Evolutionary conservation across 2,888 invertebrate genomes (phyloP).

Genomic region (Drosophila borborema): DNA sequence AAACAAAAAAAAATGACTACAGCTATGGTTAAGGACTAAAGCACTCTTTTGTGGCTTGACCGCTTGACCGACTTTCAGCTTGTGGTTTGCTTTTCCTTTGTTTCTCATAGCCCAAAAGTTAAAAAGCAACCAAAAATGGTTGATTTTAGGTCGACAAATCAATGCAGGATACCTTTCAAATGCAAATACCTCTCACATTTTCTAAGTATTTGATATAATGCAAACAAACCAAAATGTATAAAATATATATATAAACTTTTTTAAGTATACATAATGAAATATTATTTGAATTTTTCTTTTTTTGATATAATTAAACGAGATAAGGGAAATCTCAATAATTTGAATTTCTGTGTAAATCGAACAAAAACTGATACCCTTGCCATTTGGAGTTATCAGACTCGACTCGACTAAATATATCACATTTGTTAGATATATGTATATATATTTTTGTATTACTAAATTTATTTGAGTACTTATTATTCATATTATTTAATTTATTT

Average conservation of each 20-base stretch:
- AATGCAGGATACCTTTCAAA: neutral
- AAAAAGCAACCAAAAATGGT: neutral
- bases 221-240: neutral
- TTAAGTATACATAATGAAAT: too few relatives aligned
- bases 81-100: slow-evolving; percentile 17
- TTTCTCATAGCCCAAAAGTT: slow-evolving; percentile 8
- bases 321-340: too few relatives aligned
- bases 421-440: too few relatives aligned
- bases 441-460: too few relatives aligned
- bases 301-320: too few relatives aligned
- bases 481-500: neutral
- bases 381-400: too few relatives aligned
- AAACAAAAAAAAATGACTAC: slow-evolving; percentile 21
- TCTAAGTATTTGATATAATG: neutral
- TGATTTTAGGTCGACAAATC: slow-evolving; percentile 16
- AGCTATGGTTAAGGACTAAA: slow-evolving; percentile 30
- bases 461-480: too few relatives aligned
- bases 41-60: slow-evolving; percentile 43
- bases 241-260: neutral
- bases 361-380: too few relatives aligned
- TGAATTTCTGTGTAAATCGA: too few relatives aligned
- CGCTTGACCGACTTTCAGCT: slow-evolving; percentile 47
- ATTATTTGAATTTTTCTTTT: too few relatives aligned
- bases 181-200: neutral
- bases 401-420: too few relatives aligned